Base-by-base conservation (phyloP, 2,888 invertebrate genomes). In the Athripsodes cinereus region DNA sequence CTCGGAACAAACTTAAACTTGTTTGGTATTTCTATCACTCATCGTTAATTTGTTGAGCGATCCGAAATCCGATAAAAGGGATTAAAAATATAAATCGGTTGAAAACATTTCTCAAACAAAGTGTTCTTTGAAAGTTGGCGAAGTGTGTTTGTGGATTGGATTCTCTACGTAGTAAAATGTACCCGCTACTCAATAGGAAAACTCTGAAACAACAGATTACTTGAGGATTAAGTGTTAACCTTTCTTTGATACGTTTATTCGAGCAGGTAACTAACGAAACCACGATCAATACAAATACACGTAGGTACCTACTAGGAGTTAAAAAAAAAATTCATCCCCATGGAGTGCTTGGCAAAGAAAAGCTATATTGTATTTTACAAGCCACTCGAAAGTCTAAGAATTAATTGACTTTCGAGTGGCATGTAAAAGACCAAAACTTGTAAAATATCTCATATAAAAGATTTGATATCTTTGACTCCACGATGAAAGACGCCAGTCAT, bases 151-250 rank as follows among this genome's bases (percentile, higher is more conserved):
- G 60, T 48, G 57, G 53, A 53, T 61, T 56, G 54, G 61, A 62
- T 62, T 62, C 50, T 48, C 54, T 8, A 40, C 5, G 40, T 40
- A 31, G 31, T 31, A 8, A 2, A 40, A 40, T 13, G 16, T 40
- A 40, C 40, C 13, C 5, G 5, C 2, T 40, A n/a, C 44, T 11
- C 40, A 53, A 58, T 52, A 59, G 63, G 54, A 63, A 61, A 63
- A 63, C 61, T 63, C 61, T 50, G 61, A 63, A 63, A 63, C 63
- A 61, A 61, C 59, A 61, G 61, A 61, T 63, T 63, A 63, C 58
- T 55, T 47, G 52, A 58, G 61, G 63, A 63, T 63, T 63, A 63
- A 63, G 61, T 63, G 63, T 63, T 63, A 63, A 63, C 63, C 63
- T 61, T 61, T 63, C 61, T 63, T 59, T 58, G 63, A 63, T 63